Percentiles rank a stretch among this genome's conserved stretches.
Conservation (phyloP, 2,888 invertebrate genomes). For the Xestia c-nigrum region DNA sequence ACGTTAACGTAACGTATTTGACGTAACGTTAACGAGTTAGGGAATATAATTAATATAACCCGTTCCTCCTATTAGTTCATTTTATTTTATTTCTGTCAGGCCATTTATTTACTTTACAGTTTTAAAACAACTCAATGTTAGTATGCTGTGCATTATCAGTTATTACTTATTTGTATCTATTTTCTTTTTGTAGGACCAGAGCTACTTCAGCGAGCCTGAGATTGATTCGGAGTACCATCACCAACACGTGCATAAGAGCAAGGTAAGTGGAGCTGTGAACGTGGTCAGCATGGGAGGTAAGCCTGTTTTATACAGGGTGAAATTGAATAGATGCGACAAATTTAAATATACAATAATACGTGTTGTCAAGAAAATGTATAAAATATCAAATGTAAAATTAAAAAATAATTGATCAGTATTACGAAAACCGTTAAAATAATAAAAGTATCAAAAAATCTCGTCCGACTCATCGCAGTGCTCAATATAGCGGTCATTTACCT, state of each 20-base stretch:
- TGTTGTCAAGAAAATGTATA: no score
- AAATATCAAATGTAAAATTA: no score
- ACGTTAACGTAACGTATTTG: no score
- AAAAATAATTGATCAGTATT: no score
- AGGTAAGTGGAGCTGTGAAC: slow-evolving; percentile 91
- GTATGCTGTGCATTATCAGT: neutral
- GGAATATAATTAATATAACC: neutral
- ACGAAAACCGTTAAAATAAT: no score
- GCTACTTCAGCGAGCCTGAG: slow-evolving; percentile 98
- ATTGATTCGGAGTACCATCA: slow-evolving; percentile 98
- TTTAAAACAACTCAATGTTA: neutral
- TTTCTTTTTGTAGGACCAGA: slow-evolving; percentile 92
- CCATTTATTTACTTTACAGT: neutral
- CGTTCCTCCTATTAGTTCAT: neutral
- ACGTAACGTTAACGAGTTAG: neutral
- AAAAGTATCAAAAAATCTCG: no score
- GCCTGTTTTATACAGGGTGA: neutral
- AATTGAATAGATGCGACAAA: no score
- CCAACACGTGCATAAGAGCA: slow-evolving; percentile 97
- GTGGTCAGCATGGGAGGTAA: slow-evolving; percentile 21
- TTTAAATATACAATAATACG: no score
- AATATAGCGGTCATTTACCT: no score
- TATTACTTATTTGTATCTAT: neutral
- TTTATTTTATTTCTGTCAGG: neutral
- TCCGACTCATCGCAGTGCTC: no score